phyloP scores from a whole-genome alignment of 2,797 vertebrate genomes.

The Sorex maritimensis region DNA sequence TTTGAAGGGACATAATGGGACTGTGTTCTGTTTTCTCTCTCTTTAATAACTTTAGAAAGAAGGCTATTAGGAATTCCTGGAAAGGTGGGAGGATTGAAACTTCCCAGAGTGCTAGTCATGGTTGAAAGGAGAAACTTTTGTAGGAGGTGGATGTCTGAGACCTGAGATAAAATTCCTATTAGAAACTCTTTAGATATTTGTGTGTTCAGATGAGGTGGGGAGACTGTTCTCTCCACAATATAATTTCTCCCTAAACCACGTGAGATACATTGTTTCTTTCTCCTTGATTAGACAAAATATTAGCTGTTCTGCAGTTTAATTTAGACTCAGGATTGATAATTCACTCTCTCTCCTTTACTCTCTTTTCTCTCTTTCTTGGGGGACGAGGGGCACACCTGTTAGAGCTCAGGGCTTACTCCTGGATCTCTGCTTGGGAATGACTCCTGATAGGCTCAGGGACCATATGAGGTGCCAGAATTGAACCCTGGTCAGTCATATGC shows the following conservation, averaged over 20 bases:
- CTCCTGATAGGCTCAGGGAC: no score
- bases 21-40: constrained; percentile 70
- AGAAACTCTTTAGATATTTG: constrained; percentile 78
- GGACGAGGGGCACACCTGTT: neutral
- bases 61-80: constrained; percentile 75
- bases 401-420: no score
- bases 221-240: neutral
- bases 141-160: constrained; percentile 76
- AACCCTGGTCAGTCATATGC: no score
- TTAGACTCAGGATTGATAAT: constrained; percentile 66
- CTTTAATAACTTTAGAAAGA: constrained; percentile 71
- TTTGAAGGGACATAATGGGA: constrained; percentile 48
- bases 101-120: constrained; percentile 56
- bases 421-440: no score
- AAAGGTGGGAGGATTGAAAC: constrained; percentile 67
- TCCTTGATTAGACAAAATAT: constrained; percentile 68
- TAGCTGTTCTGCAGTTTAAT: constrained; percentile 27
- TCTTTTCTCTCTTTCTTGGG: neutral
- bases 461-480: no score
- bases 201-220: constrained; percentile 56
- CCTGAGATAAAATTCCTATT: constrained; percentile 86
- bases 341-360: constrained; percentile 27
- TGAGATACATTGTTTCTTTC: constrained; percentile 61
- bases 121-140: constrained; percentile 81
- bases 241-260: constrained; percentile 56